Evolutionary conservation across 2,113 vertebrate genomes (phyloP).

Genomic region (Ameiurus melas): DNA sequence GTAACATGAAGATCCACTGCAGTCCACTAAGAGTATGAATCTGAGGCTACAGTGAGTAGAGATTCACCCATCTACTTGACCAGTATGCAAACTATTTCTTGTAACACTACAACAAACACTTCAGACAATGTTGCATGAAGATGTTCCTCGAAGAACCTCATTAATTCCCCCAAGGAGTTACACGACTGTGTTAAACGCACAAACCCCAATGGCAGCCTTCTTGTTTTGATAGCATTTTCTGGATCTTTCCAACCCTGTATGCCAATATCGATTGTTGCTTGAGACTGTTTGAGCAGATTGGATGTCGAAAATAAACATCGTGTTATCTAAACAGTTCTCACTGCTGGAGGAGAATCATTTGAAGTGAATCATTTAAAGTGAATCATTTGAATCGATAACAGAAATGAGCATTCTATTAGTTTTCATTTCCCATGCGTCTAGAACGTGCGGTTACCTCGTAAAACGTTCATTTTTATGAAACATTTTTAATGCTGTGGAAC

Average conservation of each 20-base stretch:
- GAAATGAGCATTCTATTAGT: background rate
- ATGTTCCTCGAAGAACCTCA: background rate
- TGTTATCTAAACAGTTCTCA: background rate
- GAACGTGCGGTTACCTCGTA: background rate
- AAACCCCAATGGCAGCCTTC: background rate
- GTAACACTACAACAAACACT: background rate
- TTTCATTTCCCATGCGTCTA: background rate
- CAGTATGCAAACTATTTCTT: background rate
- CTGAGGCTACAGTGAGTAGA: background rate
- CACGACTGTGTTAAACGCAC: background rate
- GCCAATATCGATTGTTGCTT: background rate
- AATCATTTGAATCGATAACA: background rate
- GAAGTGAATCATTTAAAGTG: background rate
- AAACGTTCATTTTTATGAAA: too few relatives aligned
- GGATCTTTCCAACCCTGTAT: background rate
- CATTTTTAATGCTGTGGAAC: background rate
- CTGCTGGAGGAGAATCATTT: background rate
- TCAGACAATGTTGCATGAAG: background rate
- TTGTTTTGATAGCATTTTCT: background rate
- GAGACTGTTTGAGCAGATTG: background rate
- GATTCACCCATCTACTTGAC: background rate
- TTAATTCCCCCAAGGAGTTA: background rate
- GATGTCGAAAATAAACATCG: background rate
- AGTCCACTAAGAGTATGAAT: background rate
- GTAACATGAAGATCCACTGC: background rate